Percentiles rank a stretch among this genome's conserved stretches.
phyloP scores from a whole-genome alignment of 1,140 invertebrate genomes.

The Drosophila serrata region DNA sequence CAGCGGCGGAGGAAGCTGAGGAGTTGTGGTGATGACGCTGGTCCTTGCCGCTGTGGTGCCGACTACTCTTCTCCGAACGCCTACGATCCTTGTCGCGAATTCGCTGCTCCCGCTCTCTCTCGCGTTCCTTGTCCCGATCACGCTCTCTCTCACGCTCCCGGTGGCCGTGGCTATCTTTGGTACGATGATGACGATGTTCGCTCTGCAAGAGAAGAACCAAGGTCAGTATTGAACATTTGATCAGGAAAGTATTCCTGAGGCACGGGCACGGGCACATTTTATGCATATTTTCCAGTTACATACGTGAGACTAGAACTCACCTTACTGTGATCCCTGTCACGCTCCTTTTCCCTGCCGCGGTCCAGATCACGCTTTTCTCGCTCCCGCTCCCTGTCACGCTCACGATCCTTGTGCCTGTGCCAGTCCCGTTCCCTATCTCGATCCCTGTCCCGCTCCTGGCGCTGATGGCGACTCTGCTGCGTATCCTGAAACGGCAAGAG shows the following conservation, averaged over 20 bases:
- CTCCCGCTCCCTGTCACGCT: slow-evolving; percentile 32
- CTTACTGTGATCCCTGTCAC: slow-evolving; percentile 45
- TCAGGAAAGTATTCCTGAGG: background rate
- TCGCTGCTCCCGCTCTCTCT: slow-evolving; percentile 45
- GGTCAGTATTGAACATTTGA: background rate
- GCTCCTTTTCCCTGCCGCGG: slow-evolving; percentile 28
- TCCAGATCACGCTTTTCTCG: slow-evolving; percentile 43
- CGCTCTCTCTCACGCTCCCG: slow-evolving; percentile 51
- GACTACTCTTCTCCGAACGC: slow-evolving; percentile 29
- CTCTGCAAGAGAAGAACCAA: slow-evolving; percentile 15
- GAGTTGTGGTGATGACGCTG: slow-evolving; percentile 51
- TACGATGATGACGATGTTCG: slow-evolving; percentile 53
- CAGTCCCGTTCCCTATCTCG: slow-evolving; percentile 47
- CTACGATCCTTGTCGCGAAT: slow-evolving; percentile 26
- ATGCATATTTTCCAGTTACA: background rate
- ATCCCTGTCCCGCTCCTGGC: slow-evolving; percentile 51
- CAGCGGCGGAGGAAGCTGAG: slow-evolving; percentile 19
- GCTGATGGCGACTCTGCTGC: slow-evolving; percentile 29
- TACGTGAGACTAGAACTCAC: slow-evolving; percentile 14
- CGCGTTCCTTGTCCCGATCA: slow-evolving; percentile 35
- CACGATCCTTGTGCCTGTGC: slow-evolving; percentile 33
- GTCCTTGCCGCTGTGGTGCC: slow-evolving; percentile 48
- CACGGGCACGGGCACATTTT: background rate
- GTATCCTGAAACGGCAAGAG: slow-evolving; percentile 58
- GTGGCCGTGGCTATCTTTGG: slow-evolving; percentile 64